Conservation (phyloP, 2,797 vertebrate genomes). For the Poeciliopsis presidionis region DNA sequence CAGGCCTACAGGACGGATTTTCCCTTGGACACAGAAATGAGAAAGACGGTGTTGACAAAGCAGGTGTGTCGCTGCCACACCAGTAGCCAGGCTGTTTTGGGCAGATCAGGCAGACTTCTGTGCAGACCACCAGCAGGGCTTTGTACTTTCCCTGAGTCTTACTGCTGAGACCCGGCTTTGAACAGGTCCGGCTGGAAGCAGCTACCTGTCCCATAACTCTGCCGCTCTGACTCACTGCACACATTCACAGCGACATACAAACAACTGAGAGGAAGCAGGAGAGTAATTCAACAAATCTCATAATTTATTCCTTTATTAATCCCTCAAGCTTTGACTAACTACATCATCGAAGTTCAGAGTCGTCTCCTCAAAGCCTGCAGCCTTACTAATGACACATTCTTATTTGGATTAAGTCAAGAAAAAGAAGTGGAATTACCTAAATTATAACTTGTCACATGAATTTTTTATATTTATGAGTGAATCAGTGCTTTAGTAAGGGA, state of each 20-base stretch:
- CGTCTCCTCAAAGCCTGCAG: constrained; percentile 23
- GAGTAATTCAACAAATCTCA: constrained; percentile 35
- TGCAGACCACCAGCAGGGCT: constrained; percentile 81
- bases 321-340: constrained; percentile 17
- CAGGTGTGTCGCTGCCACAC: constrained; percentile 72
- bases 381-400: constrained; percentile 3
- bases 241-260: constrained; percentile 14
- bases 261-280: constrained; percentile 34
- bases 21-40: constrained; percentile 67
- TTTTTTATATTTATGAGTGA: constrained; percentile 21
- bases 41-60: constrained; percentile 78
- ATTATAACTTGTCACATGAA: constrained; percentile 26
- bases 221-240: constrained; percentile 35
- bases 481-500: neutral
- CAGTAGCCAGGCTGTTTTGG: constrained; percentile 75
- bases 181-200: constrained; percentile 50
- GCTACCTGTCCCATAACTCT: constrained; percentile 39
- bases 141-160: constrained; percentile 77
- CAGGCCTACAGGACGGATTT: constrained; percentile 71
- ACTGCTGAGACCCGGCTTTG: constrained; percentile 49
- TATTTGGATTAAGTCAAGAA: constrained; percentile 5
- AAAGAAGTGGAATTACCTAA: constrained; percentile 19
- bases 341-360: constrained; percentile 20
- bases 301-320: constrained; percentile 41
- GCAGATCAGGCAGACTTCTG: constrained; percentile 75